Conservation (phyloP, 2,797 vertebrate species). For the Leptatherina wallacei region DNA sequence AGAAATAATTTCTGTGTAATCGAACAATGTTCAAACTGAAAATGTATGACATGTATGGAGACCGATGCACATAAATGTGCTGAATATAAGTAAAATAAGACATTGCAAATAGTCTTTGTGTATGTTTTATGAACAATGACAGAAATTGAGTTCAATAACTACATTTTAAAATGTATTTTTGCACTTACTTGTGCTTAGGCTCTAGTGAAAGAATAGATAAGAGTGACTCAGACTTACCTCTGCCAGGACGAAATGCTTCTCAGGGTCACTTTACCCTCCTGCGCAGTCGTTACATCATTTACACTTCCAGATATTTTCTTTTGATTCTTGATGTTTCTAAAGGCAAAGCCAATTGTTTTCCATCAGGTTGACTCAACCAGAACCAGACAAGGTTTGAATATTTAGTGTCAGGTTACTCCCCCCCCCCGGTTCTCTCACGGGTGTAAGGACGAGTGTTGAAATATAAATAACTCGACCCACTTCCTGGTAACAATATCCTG, state of each 20-base stretch:
- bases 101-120: background rate
- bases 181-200: background rate
- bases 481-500: slow-evolving; percentile 83
- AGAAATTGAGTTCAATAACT: background rate
- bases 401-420: slow-evolving; percentile 81
- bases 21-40: background rate
- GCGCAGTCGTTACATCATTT: slow-evolving; percentile 37
- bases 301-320: slow-evolving; percentile 23
- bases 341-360: slow-evolving; percentile 24
- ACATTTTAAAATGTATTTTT: too few species aligned
- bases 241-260: slow-evolving; percentile 32
- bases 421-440: slow-evolving; percentile 56
- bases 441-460: slow-evolving; percentile 78
- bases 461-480: slow-evolving; percentile 87
- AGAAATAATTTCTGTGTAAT: background rate
- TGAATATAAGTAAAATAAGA: background rate
- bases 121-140: accelerated
- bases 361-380: slow-evolving; percentile 27
- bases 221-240: slow-evolving; percentile 65
- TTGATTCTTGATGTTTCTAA: slow-evolving; percentile 18
- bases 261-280: slow-evolving; percentile 40
- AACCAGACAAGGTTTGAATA: slow-evolving; percentile 67
- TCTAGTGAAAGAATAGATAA: slow-evolving; percentile 10
- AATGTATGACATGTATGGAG: background rate
- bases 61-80: background rate